Conservation (phyloP, 1,140 invertebrate genomes). For the Lineus longissimus region DNA sequence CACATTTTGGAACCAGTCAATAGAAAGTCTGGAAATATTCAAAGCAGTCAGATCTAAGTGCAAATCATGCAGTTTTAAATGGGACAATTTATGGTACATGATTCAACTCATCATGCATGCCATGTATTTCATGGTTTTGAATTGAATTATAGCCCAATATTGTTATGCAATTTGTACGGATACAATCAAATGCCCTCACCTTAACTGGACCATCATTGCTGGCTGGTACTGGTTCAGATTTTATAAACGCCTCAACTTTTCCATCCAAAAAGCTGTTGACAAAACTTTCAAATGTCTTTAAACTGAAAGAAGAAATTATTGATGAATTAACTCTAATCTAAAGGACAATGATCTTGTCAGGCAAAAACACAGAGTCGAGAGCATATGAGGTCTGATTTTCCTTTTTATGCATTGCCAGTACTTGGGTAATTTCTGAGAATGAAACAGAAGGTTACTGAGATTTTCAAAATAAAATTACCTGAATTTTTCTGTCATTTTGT, state of each 20-base stretch:
- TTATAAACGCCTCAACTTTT: slow-evolving; percentile 86
- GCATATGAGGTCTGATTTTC: background rate
- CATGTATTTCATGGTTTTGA: background rate
- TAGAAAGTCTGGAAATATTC: too few relatives aligned
- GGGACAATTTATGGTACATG: too few relatives aligned
- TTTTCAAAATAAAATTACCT: too few relatives aligned
- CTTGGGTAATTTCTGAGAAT: too few relatives aligned
- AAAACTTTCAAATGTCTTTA: slow-evolving; percentile 86
- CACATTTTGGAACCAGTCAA: too few relatives aligned
- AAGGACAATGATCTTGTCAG: background rate
- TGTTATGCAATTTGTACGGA: too few relatives aligned
- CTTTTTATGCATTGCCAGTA: background rate
- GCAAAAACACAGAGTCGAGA: slow-evolving; percentile 9
- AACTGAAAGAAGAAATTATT: slow-evolving; percentile 56
- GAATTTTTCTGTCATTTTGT: slow-evolving; percentile 85
- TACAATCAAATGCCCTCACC: slow-evolving; percentile 38
- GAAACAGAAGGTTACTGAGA: too few relatives aligned
- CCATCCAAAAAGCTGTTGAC: slow-evolving; percentile 77
- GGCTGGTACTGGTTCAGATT: slow-evolving; percentile 90
- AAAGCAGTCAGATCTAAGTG: slow-evolving; percentile 5
- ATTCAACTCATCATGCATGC: background rate
- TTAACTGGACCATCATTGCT: slow-evolving; percentile 80
- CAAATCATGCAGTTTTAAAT: too few relatives aligned
- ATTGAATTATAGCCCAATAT: too few relatives aligned
- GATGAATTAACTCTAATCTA: background rate